These are phyloP conservation scores for Cololabis saira DNA, from an alignment of 2,113 vertebrate species.

Conservation along the genomic window DNA sequence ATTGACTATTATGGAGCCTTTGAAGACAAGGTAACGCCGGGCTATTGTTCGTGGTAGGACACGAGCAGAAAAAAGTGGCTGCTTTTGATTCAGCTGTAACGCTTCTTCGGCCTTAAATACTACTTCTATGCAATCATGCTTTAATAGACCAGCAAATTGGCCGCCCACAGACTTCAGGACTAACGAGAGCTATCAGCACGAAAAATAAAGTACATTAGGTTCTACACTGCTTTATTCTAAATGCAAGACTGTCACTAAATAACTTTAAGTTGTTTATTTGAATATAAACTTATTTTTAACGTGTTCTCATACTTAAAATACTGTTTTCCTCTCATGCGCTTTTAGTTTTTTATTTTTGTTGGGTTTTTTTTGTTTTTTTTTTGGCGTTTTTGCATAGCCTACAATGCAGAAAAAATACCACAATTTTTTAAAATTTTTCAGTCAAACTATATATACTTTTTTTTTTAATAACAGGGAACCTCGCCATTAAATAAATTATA, in stretches of 20 bases:
- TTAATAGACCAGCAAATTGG: conserved; percentile 73
- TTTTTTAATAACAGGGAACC: no score
- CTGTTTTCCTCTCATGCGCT: no score
- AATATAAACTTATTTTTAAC: neutral
- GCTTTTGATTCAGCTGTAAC: conserved; percentile 62
- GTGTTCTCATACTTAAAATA: no score
- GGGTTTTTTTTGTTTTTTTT: no score
- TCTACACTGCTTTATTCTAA: neutral
- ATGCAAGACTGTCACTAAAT: neutral
- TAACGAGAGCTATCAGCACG: conserved; percentile 34
- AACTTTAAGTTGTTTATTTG: neutral
- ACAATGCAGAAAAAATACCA: no score
- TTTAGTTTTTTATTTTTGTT: no score
- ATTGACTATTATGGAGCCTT: conserved; percentile 81
- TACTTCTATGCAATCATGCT: conserved; percentile 70
- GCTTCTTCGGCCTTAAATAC: conserved; percentile 66
- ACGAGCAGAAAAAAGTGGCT: conserved; percentile 70
- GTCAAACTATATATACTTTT: no score
- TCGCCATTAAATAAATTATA: no score
- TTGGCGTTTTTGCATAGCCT: no score
- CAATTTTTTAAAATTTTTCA: no score
- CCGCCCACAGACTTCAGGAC: conserved; percentile 35
- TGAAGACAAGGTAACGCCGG: conserved; percentile 71
- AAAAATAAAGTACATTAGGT: conserved; percentile 15
- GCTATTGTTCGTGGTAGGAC: conserved; percentile 74